Evolutionary conservation across 2,797 vertebrate genomes (phyloP).

Genomic region (Rachycentron canadum): DNA sequence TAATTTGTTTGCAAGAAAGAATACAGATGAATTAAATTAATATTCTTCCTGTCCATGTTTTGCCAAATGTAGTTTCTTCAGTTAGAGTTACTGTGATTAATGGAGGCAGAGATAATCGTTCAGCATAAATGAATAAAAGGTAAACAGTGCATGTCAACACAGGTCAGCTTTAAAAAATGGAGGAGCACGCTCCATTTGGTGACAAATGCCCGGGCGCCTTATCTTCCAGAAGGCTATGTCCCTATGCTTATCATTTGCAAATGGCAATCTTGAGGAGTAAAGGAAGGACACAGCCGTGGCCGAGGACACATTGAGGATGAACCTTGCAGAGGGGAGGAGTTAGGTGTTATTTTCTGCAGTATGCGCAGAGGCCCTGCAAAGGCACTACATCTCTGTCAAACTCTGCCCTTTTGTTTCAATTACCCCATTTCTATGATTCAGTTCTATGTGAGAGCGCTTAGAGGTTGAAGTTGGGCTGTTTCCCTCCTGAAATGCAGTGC

Average conservation of each 20-base stretch:
- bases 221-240: conserved; percentile 75
- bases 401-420: conserved; percentile 85
- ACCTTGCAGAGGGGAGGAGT: conserved; percentile 69
- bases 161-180: conserved; percentile 76
- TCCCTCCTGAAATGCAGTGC: conserved; percentile 57
- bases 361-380: conserved; percentile 69
- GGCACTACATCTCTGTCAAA: conserved; percentile 83
- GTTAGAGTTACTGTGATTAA: conserved; percentile 76
- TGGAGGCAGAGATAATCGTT: conserved; percentile 74
- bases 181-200: conserved; percentile 75
- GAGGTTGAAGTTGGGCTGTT: conserved; percentile 65
- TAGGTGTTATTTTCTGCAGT: conserved; percentile 81
- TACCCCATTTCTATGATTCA: conserved; percentile 82
- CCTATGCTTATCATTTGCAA: conserved; percentile 79
- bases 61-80: conserved; percentile 60
- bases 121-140: conserved; percentile 79
- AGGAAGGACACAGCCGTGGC: conserved; percentile 70
- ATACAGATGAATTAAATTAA: conserved; percentile 40
- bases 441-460: conserved; percentile 72
- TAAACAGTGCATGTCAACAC: conserved; percentile 78
- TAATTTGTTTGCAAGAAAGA: conserved; percentile 42
- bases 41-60: conserved; percentile 30
- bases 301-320: conserved; percentile 74
- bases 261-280: conserved; percentile 73
- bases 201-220: conserved; percentile 80